These are phyloP conservation scores for Parazoanthus darwini DNA, from an alignment of 92 coral and sea anemone genomes.

Conservation along the genomic window DNA sequence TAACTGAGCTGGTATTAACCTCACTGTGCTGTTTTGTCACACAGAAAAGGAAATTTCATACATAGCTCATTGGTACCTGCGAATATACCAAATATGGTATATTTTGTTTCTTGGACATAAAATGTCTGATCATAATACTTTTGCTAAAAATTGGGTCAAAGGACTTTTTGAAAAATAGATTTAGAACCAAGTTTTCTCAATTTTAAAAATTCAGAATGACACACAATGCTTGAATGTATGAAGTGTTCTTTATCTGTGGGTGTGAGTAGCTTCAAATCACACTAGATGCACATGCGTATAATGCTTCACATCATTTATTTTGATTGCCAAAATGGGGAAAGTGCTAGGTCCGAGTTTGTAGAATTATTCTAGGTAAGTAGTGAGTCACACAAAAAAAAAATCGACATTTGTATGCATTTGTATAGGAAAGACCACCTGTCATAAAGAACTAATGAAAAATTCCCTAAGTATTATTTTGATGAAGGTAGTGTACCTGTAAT, in stretches of 20 bases:
- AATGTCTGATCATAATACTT: neutral
- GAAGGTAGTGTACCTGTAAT: too few relatives aligned
- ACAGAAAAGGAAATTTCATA: conserved; percentile 31
- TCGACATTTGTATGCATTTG: neutral
- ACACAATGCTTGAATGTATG: conserved; percentile 10
- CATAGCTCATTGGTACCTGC: neutral
- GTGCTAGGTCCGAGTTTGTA: too few relatives aligned
- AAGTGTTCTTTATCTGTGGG: conserved; percentile 29
- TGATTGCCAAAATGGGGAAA: neutral
- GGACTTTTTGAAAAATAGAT: neutral
- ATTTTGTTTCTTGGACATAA: neutral
- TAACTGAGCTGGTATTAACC: conserved; percentile 87
- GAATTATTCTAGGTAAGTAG: too few relatives aligned
- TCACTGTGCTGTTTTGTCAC: conserved; percentile 30
- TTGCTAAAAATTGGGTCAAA: neutral
- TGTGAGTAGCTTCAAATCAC: conserved; percentile 35
- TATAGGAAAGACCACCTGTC: too few relatives aligned
- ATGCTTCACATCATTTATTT: conserved; percentile 26
- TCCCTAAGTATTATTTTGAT: too few relatives aligned
- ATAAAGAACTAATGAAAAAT: too few relatives aligned
- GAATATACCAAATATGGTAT: neutral
- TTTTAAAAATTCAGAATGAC: neutral
- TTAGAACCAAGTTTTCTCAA: too few relatives aligned
- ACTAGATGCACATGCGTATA: conserved; percentile 43
- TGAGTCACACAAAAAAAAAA: neutral